A percentile compares a stretch with the other conserved stretches of the same genome.
These are phyloP conservation scores for Zoanthus sansibaricus DNA, from an alignment of 92 coral and sea anemone species.

Conservation along the genomic window DNA sequence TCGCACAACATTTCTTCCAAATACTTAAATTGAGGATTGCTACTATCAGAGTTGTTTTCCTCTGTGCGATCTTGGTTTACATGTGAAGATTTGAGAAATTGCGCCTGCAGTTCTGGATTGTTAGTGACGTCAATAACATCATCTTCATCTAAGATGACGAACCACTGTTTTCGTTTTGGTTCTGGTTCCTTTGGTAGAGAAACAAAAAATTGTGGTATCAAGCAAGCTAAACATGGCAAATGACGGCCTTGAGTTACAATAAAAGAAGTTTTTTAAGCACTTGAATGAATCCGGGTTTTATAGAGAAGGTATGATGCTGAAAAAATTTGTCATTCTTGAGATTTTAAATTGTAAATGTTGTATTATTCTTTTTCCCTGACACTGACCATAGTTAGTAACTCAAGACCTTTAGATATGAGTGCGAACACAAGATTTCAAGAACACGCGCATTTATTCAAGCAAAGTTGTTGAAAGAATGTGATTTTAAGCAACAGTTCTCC, in stretches of 20 bases:
- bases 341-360: too few species aligned
- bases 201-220: neutral
- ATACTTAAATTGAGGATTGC: neutral
- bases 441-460: too few species aligned
- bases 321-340: too few species aligned
- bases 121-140: conserved; percentile 20
- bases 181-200: neutral
- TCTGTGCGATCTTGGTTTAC: neutral
- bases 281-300: too few species aligned
- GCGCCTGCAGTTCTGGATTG: conserved; percentile 10
- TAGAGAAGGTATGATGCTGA: too few species aligned
- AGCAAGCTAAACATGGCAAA: neutral
- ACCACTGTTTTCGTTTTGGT: neutral
- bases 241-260: neutral
- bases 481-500: too few species aligned
- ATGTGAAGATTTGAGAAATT: neutral
- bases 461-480: too few species aligned
- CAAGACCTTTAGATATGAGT: too few species aligned
- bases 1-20: conserved; percentile 22
- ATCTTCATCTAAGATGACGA: conserved; percentile 18
- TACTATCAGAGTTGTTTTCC: neutral
- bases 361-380: too few species aligned
- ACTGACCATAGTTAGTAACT: too few species aligned
- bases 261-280: too few species aligned
- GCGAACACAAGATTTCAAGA: too few species aligned